A percentile compares a stretch with the other conserved stretches of the same genome.
Evolutionary conservation across 2,888 invertebrate species (phyloP).

Genomic region (Leptura quadrifasciata): DNA sequence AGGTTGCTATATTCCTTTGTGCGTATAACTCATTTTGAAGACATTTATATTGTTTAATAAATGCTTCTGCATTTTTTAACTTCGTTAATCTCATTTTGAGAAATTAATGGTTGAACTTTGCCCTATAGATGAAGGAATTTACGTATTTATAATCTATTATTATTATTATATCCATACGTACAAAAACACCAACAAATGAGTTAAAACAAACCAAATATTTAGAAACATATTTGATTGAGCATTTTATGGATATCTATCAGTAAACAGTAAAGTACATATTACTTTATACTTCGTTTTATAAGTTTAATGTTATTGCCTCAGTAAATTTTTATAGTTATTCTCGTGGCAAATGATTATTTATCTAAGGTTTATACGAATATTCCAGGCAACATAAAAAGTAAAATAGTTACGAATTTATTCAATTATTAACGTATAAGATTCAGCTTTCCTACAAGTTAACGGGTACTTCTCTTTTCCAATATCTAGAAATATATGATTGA

Average conservation of each 20-base stretch:
- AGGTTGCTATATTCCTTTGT: too few relatives aligned
- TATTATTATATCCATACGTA: not conserved
- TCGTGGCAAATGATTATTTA: not conserved
- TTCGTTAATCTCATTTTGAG: too few relatives aligned
- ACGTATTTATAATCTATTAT: not conserved
- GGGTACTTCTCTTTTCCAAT: too few relatives aligned
- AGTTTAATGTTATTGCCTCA: not conserved
- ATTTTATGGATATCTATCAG: not conserved
- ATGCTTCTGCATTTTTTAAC: too few relatives aligned
- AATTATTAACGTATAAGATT: not conserved
- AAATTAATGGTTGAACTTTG: too few relatives aligned
- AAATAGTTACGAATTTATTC: not conserved
- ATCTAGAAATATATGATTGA: too few relatives aligned
- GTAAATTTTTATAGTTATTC: slow-evolving; percentile 2
- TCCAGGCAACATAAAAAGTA: not conserved
- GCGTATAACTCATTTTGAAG: too few relatives aligned
- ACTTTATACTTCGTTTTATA: not conserved
- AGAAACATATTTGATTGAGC: not conserved
- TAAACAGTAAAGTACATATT: slow-evolving; percentile 6
- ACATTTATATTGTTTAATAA: too few relatives aligned
- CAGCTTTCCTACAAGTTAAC: too few relatives aligned
- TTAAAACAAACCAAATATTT: not conserved
- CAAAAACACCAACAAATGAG: not conserved
- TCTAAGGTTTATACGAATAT: not conserved
- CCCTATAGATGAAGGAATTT: too few relatives aligned